phyloP scores from a whole-genome alignment of 2,888 invertebrate genomes.

The Limnephilus lunatus region DNA sequence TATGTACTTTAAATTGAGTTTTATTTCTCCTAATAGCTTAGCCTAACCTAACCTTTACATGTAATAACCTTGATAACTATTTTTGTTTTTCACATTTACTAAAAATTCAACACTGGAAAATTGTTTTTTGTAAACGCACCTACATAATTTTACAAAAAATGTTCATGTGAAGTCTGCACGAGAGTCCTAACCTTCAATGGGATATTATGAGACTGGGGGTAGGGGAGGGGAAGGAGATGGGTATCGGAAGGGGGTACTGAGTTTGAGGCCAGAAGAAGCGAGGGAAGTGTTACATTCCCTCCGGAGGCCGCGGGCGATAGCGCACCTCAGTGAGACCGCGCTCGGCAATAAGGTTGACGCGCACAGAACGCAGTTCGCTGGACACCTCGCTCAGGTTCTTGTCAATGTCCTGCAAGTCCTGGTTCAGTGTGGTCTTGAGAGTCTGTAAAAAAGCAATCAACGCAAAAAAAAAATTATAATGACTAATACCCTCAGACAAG shows the following conservation, averaged over 20 bases:
- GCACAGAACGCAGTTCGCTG: constrained; percentile 71
- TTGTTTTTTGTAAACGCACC: too few relatives aligned
- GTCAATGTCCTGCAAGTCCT: constrained; percentile 72
- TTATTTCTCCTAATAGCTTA: constrained; percentile 7
- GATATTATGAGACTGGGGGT: not conserved
- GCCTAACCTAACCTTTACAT: not conserved
- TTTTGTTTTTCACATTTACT: not conserved
- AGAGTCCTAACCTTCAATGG: too few relatives aligned
- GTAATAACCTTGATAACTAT: not conserved
- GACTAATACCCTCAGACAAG: too few relatives aligned
- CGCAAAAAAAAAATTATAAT: too few relatives aligned
- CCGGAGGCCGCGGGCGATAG: constrained; percentile 67
- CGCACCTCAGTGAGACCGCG: constrained; percentile 73
- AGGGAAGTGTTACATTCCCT: constrained; percentile 4
- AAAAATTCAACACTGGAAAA: not conserved
- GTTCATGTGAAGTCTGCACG: too few relatives aligned
- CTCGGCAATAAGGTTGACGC: constrained; percentile 72
- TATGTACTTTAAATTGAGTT: constrained; percentile 44
- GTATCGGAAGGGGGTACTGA: not conserved
- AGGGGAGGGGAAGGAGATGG: not conserved
- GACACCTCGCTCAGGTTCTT: constrained; percentile 71
- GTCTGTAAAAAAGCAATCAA: constrained; percentile 69
- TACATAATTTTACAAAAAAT: not conserved
- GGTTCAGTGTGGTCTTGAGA: constrained; percentile 73
- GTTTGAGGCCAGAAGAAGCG: not conserved